Conservation (phyloP, 2,888 invertebrate genomes). For the Nomada fucata region DNA sequence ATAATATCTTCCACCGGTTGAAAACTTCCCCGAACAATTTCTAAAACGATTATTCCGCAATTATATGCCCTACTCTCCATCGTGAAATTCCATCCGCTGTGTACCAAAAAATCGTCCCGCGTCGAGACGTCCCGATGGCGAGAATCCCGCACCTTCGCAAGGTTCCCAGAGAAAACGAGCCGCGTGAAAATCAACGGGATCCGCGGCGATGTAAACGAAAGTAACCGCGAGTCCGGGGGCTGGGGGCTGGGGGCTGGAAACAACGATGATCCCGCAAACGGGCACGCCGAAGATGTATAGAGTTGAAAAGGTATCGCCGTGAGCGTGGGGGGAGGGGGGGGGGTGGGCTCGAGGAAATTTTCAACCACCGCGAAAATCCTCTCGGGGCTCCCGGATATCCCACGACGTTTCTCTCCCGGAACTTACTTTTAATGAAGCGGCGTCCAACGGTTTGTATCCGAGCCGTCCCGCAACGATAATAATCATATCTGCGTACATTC, state of each 20-base stretch:
- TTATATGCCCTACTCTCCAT: too few species aligned
- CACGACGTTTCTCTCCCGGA: conserved; percentile 82
- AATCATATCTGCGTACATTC: conserved; percentile 9
- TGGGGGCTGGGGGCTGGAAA: too few species aligned
- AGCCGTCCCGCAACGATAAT: conserved; percentile 20
- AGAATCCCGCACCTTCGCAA: conserved; percentile 61
- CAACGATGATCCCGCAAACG: conserved; percentile 26
- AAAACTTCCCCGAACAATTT: too few species aligned
- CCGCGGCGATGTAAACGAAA: neutral
- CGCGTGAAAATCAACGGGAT: neutral
- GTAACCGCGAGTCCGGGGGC: neutral
- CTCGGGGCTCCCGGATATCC: conserved; percentile 84
- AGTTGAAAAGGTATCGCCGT: conserved; percentile 11
- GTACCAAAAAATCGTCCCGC: too few species aligned
- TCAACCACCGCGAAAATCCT: conserved; percentile 82
- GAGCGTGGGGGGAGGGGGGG: too few species aligned
- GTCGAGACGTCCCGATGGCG: too few species aligned
- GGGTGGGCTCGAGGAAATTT: conserved; percentile 54
- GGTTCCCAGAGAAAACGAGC: neutral
- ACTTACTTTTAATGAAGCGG: conserved; percentile 86
- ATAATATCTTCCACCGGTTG: too few species aligned
- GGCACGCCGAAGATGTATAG: conserved; percentile 23
- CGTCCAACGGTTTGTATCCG: conserved; percentile 57
- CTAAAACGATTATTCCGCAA: too few species aligned
- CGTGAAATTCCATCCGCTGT: too few species aligned